Evolutionary conservation across 2,113 vertebrate genomes (phyloP).

Genomic region (Thalassarche chlororhynchos): DNA sequence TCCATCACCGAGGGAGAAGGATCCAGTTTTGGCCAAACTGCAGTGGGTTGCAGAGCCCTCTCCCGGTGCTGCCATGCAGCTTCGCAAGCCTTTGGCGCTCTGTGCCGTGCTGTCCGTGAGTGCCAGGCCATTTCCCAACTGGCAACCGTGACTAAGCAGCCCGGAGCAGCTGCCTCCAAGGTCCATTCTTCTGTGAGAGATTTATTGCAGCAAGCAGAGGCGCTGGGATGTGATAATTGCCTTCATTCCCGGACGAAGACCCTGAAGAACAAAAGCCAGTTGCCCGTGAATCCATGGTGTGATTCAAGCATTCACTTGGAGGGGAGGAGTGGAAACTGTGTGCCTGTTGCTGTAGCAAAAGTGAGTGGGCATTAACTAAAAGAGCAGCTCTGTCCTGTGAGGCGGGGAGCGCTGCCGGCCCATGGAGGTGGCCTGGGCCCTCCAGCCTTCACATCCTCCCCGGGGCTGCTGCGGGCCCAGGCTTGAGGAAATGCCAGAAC

Average conservation of each 20-base stretch:
- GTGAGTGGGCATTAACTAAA: not conserved
- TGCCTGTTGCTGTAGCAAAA: conserved; percentile 34
- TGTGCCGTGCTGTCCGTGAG: accelerated
- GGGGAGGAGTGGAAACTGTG: not conserved
- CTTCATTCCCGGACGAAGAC: conserved; percentile 15
- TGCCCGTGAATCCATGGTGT: conserved; percentile 30
- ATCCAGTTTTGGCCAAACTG: not conserved
- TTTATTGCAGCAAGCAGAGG: conserved; percentile 51
- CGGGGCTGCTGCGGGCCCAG: accelerated
- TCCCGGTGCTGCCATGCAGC: not conserved
- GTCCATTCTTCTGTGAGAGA: conserved; percentile 48
- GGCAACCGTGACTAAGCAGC: conserved; percentile 21
- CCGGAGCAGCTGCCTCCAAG: conserved; percentile 17
- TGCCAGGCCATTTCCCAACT: not conserved
- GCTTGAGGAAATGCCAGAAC: accelerated
- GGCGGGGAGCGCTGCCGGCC: not conserved
- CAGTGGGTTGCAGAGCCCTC: not conserved
- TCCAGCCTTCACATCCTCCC: not conserved
- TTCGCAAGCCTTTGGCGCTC: not conserved
- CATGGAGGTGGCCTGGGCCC: not conserved
- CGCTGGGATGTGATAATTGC: conserved; percentile 18
- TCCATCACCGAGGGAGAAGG: accelerated
- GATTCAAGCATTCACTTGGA: conserved; percentile 30
- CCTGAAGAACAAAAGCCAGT: conserved; percentile 61
- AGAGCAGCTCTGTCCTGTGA: not conserved